phyloP scores from a whole-genome alignment of 1,140 invertebrate species.

The Bombyx mandarina region DNA sequence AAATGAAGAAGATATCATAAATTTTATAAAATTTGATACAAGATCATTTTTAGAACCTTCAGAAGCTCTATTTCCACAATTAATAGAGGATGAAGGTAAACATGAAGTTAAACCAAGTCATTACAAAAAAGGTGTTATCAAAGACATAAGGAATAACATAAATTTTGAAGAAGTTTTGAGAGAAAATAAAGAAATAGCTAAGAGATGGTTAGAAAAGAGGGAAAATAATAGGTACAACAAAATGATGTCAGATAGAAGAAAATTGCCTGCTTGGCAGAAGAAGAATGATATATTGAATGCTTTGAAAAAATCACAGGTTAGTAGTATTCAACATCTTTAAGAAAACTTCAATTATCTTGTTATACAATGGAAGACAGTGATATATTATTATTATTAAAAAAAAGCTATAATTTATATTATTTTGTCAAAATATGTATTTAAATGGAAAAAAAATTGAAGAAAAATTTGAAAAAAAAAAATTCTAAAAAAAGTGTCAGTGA shows the following conservation, averaged over 20 bases:
- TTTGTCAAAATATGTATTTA: too few species aligned
- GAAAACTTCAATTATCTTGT: too few species aligned
- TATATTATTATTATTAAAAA: too few species aligned
- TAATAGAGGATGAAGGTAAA: slow-evolving; percentile 42
- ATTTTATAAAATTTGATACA: slow-evolving; percentile 71
- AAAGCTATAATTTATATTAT: too few species aligned
- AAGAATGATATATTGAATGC: slow-evolving; percentile 76
- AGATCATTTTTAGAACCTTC: slow-evolving; percentile 70
- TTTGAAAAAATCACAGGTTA: slow-evolving; percentile 74
- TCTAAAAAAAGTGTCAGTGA: too few species aligned
- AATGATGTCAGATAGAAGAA: slow-evolving; percentile 74
- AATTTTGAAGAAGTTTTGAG: slow-evolving; percentile 69
- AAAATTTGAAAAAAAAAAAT: too few species aligned
- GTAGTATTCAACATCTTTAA: not conserved
- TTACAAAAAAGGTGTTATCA: slow-evolving; percentile 73
- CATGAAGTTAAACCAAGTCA: slow-evolving; percentile 66
- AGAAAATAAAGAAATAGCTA: slow-evolving; percentile 74
- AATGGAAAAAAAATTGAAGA: too few species aligned
- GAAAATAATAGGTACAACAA: slow-evolving; percentile 74
- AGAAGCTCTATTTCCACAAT: slow-evolving; percentile 54
- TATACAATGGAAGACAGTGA: too few species aligned
- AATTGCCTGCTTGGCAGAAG: slow-evolving; percentile 79
- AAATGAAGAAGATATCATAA: slow-evolving; percentile 77
- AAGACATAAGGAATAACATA: slow-evolving; percentile 64
- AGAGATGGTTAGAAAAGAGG: slow-evolving; percentile 73